phyloP scores from a whole-genome alignment of 2,888 invertebrate species.

The Ochropleura leucogaster region DNA sequence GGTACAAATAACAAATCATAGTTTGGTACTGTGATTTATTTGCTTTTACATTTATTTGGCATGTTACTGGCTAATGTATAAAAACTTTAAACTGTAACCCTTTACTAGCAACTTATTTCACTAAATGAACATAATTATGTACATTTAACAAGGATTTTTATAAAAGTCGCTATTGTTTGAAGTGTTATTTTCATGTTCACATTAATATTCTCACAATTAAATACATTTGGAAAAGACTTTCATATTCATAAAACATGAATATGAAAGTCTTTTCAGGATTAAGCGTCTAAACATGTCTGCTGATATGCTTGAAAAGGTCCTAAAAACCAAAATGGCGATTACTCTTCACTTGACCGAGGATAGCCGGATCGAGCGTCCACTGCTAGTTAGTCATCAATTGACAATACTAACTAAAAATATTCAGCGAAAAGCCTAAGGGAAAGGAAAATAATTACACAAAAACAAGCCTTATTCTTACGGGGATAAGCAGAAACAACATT shows the following conservation, averaged over 20 bases:
- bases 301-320: background rate
- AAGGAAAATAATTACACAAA: background rate
- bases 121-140: background rate
- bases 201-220: background rate
- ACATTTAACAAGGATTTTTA: background rate
- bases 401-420: background rate
- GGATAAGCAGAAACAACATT: background rate
- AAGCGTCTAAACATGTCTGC: background rate
- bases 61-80: too few species aligned
- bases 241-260: background rate
- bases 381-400: background rate
- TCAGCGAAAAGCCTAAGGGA: background rate
- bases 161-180: background rate
- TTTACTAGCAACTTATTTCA: background rate
- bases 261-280: too few species aligned
- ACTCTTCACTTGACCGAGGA: background rate
- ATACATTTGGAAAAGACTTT: too few species aligned
- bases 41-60: background rate
- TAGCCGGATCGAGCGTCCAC: too few species aligned
- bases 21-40: slow-evolving; percentile 1
- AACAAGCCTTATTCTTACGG: background rate
- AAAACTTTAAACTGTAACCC: background rate
- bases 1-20: slow-evolving; percentile 2
- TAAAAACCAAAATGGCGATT: background rate
- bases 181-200: background rate